These are phyloP conservation scores for Oceanodroma leucorhoa DNA, from an alignment of 2,797 vertebrate species.

Conservation along the genomic window DNA sequence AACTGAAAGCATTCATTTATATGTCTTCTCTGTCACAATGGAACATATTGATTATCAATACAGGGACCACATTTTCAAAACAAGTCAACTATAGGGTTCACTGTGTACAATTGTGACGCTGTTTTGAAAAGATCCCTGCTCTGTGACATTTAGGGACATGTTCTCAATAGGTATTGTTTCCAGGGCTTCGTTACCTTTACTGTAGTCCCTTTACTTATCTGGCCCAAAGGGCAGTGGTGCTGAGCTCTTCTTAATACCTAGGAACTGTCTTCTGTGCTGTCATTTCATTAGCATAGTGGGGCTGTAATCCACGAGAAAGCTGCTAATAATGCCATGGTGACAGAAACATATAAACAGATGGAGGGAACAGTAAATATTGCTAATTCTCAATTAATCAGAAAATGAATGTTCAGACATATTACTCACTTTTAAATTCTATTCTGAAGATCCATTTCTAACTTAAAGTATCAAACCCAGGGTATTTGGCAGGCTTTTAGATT, in stretches of 20 bases:
- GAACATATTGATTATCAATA: conserved; percentile 33
- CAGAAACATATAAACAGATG: neutral
- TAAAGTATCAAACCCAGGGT: neutral
- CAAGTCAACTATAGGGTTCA: neutral
- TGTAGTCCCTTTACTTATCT: neutral
- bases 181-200: neutral
- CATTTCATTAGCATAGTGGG: neutral
- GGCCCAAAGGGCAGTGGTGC: neutral
- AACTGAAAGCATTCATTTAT: neutral
- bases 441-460: neutral
- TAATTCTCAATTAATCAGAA: neutral
- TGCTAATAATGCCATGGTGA: neutral
- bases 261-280: neutral
- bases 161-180: neutral
- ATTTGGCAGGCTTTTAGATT: neutral
- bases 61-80: neutral
- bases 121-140: neutral
- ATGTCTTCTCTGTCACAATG: neutral
- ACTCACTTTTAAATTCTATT: neutral
- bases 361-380: neutral
- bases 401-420: neutral
- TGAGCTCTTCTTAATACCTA: neutral
- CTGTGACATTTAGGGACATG: neutral
- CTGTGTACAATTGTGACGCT: neutral
- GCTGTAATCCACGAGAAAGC: neutral